A percentile compares a stretch with the other conserved stretches of the same genome.
Evolutionary conservation across 2,797 vertebrate species (phyloP).

Genomic region (Manis javanica): DNA sequence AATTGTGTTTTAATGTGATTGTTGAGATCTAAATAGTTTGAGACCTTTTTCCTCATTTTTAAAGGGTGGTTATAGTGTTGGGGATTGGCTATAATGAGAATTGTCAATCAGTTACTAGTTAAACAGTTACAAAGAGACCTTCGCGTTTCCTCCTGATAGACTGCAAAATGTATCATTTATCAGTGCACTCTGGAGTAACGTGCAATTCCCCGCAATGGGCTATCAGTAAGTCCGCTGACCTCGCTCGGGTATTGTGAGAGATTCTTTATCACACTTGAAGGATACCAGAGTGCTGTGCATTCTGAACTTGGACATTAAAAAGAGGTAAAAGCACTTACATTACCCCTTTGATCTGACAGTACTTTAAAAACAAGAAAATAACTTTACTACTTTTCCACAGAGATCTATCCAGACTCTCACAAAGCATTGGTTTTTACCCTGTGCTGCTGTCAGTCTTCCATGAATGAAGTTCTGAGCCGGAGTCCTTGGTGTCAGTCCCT

Average conservation of each 20-base stretch:
- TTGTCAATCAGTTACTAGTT: slow-evolving; percentile 29
- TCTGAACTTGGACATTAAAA: slow-evolving; percentile 51
- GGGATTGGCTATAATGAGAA: slow-evolving; percentile 20
- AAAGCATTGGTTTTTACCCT: background rate
- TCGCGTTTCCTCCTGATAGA: slow-evolving; percentile 30
- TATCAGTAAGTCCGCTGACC: slow-evolving; percentile 26
- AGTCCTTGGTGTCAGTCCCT: background rate
- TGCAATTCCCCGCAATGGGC: slow-evolving; percentile 6
- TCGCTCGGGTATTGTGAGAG: background rate
- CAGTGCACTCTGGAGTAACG: background rate
- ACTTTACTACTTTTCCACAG: background rate
- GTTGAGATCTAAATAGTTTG: background rate
- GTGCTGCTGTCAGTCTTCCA: background rate
- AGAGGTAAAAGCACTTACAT: background rate
- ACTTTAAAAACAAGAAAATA: slow-evolving; percentile 59
- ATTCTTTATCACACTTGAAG: slow-evolving; percentile 52
- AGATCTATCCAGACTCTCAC: background rate
- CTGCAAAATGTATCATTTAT: slow-evolving; percentile 34
- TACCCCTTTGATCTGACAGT: slow-evolving; percentile 49
- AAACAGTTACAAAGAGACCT: slow-evolving; percentile 51
- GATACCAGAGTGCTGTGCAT: background rate
- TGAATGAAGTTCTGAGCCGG: background rate
- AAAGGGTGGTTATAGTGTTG: background rate
- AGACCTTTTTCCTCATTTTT: background rate
- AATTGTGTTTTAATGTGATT: background rate